Base-by-base conservation (phyloP, 1,140 invertebrate genomes). In the Drosophila sechellia region DNA sequence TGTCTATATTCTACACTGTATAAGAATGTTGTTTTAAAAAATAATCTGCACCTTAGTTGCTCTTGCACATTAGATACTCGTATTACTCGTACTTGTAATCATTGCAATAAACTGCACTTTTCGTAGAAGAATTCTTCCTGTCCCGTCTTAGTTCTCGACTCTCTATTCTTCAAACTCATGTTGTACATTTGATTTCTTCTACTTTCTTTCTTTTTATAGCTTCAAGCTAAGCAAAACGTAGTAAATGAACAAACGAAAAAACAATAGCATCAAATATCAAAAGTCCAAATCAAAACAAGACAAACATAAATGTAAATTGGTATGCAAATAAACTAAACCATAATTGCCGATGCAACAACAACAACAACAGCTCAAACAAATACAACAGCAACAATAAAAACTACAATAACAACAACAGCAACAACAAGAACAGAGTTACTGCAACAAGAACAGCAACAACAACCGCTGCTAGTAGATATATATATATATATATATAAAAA, bases 131-230 rank as follows among this genome's bases (percentile, higher is more conserved):
- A 25, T 37, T 5, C 40, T 63, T 61, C 39, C 34, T 12, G 22
- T 63, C 35, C 25, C 12, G n/a, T 61, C 42, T 65, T 46, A 31
- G 63, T 46, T 25, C 53, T 57, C 37, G 45, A 27, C 34, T 60
- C 43, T 63, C 57, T 45, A 61, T 61, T 8, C 57, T 66, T 66
- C 35, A 43, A 83, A 86, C 83, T 89, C 85, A 83, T 86, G 83
- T 87, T 86, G 83, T 86, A 86, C 79, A 86, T 87, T 87, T 86
- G 70, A 83, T 87, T 89, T 87, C 84, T 86, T 69, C 83, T 80
- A 80, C 65, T 86, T 78, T 69, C 70, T 72, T 77, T 68, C 68
- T 74, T 78, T 83, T 76, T 87, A 81, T 83, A 89, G 84, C 84
- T 87, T 89, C 84, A 74, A 87, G 79, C 79, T 87, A 87, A 79